Percentiles rank a stretch among this genome's conserved stretches.
Conservation (phyloP, 2,888 invertebrate genomes). For the Synanthedon formicaeformis region DNA sequence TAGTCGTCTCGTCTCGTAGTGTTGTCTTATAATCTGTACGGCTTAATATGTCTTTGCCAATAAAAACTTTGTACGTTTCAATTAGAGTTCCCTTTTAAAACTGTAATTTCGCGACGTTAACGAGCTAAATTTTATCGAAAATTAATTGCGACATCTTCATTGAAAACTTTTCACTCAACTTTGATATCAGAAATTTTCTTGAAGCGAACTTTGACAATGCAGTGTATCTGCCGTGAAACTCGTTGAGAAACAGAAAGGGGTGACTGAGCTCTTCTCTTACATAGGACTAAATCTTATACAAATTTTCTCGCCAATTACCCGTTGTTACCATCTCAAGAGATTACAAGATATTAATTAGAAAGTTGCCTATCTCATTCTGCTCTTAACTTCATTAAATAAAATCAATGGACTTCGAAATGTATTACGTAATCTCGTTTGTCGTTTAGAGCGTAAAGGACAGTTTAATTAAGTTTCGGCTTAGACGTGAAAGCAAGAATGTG, state of each 20-base stretch:
- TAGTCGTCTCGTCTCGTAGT: no score
- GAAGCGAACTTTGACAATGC: conserved; percentile 45
- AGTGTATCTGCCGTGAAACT: conserved; percentile 33
- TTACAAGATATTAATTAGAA: conserved; percentile 35
- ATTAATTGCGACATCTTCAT: conserved; percentile 69
- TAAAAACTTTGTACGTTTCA: conserved; percentile 56
- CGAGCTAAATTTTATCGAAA: conserved; percentile 68
- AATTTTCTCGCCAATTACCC: conserved; percentile 35
- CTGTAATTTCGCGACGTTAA: conserved; percentile 62
- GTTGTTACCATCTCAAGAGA: conserved; percentile 22
- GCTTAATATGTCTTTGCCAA: no score
- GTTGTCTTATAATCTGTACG: no score
- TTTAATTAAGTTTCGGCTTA: conserved; percentile 10
- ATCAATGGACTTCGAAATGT: conserved; percentile 17
- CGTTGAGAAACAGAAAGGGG: conserved; percentile 12
- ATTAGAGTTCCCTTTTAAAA: conserved; percentile 52
- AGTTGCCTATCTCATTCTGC: conserved; percentile 23
- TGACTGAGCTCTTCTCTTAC: conserved; percentile 34
- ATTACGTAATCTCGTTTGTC: conserved; percentile 12
- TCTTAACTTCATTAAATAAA: conserved; percentile 23
- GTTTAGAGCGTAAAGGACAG: conserved; percentile 6
- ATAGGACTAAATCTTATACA: conserved; percentile 31
- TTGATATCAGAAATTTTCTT: conserved; percentile 54
- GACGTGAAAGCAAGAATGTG: neutral
- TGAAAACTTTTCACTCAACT: conserved; percentile 58